A percentile compares a stretch with the other conserved stretches of the same genome.
phyloP scores from a whole-genome alignment of 2,888 invertebrate species.

The Leistus spinibarbis region DNA sequence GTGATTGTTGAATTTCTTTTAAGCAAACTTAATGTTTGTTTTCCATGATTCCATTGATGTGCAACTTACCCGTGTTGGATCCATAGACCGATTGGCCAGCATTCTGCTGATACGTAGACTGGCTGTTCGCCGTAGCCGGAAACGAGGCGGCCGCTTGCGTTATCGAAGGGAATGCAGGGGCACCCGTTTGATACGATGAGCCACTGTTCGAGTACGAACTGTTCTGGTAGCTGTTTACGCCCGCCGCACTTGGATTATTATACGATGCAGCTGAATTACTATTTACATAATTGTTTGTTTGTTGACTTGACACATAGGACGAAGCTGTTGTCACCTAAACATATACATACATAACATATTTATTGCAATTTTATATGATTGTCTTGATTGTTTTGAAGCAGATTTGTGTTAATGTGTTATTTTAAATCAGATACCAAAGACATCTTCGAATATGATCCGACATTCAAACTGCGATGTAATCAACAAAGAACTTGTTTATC shows the following conservation, averaged over 20 bases:
- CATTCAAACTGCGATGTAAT: constrained; percentile 12
- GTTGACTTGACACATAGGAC: constrained; percentile 46
- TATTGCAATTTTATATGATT: background rate
- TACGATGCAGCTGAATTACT: constrained; percentile 51
- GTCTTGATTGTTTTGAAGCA: background rate
- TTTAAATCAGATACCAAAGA: constrained; percentile 46
- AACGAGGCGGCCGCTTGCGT: constrained; percentile 52
- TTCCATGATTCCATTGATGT: background rate
- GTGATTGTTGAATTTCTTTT: too few relatives aligned
- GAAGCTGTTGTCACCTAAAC: constrained; percentile 57
- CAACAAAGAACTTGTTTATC: constrained; percentile 45
- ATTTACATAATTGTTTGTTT: constrained; percentile 52
- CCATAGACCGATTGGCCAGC: constrained; percentile 56
- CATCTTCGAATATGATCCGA: constrained; percentile 38
- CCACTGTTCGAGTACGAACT: constrained; percentile 51
- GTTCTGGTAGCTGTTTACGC: constrained; percentile 52
- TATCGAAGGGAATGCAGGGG: constrained; percentile 52
- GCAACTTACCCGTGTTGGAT: constrained; percentile 52
- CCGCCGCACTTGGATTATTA: constrained; percentile 48
- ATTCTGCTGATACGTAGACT: constrained; percentile 52
- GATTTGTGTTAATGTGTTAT: background rate
- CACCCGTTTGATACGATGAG: constrained; percentile 49
- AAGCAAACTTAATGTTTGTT: too few relatives aligned
- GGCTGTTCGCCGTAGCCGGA: constrained; percentile 50
- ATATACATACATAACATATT: background rate